Evolutionary conservation across 2,888 invertebrate genomes (phyloP), one percentile per base, ranked within the genome.

Genomic region (Lasiommata megera): DNA sequence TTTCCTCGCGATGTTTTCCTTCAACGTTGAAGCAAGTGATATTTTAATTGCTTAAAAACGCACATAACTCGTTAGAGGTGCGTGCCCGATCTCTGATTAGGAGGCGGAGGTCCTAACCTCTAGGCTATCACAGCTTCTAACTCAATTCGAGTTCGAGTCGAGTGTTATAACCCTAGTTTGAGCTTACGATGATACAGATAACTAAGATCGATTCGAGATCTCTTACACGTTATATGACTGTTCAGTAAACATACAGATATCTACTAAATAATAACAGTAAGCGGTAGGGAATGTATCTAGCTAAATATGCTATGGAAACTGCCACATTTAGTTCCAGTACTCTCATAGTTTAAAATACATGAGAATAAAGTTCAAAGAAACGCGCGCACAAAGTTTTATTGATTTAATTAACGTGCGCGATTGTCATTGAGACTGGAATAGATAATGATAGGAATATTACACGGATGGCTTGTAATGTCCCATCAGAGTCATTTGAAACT

Each of bases 281-380:
- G 34, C 36, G 48, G 36, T 48, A 36, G 36, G 23, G 50, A 23
- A 50, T 48, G 47, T 28, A n/a, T n/a, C n/a, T n/a, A 50, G 38
- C 50, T 50, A 38, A 50, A 50, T 28, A 28, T 38, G 16, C 11
- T 28, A 28, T 50, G 23, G 50, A 50, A 50, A 28, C 28, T 8
- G 37, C 50, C 50, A 50, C 14, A 38, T 38, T 38, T 5, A 37
- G 6, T 36, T 50, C 37, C 38, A 18, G 11, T 48, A 12, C 34
- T 1, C 16, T 12, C 46, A 6, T 31, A n/a, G n/a, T 12, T n/a
- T n/a, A 12, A 18, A 12, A 23, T 7, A 46, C 29, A 46, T 18
- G 12, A 48, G 18, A 48, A 48, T 18, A 34, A 17, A n/a, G 12
- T 18, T 36, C 9, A 47, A 17, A 34, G 0, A 1, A 16, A 34